Percentiles rank a stretch among this genome's conserved stretches.
Conservation (phyloP, 2,797 vertebrate genomes). For the Vireo griseus region DNA sequence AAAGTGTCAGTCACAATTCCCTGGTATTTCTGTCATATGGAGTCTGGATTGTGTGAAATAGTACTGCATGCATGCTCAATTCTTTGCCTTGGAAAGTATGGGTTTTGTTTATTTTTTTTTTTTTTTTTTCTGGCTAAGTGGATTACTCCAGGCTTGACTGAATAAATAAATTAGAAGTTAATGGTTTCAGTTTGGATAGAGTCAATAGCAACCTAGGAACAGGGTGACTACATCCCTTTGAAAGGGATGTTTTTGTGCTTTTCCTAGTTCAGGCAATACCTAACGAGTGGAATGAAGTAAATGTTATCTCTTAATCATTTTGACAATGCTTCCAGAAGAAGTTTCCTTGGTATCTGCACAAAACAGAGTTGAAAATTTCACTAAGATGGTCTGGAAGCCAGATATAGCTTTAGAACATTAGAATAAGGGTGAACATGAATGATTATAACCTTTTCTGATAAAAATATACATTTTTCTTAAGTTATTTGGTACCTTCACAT, state of each 20-base stretch:
- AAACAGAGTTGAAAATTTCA: background rate
- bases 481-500: background rate
- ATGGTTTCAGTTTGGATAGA: background rate
- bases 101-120: background rate
- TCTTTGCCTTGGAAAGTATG: background rate
- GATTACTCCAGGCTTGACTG: background rate
- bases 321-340: background rate
- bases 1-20: background rate
- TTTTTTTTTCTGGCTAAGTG: background rate
- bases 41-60: background rate
- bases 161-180: conserved; percentile 10
- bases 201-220: background rate
- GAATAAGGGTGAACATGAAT: background rate
- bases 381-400: background rate
- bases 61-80: background rate
- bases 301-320: background rate
- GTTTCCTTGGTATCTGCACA: background rate
- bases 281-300: background rate
- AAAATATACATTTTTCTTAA: background rate
- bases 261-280: background rate
- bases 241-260: background rate
- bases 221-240: background rate
- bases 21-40: background rate
- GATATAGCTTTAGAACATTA: background rate
- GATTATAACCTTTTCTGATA: background rate